Percentiles rank a stretch among this genome's conserved stretches.
These are phyloP conservation scores for Aethina tumida DNA, from an alignment of 1,140 invertebrate species.

Conservation along the genomic window DNA sequence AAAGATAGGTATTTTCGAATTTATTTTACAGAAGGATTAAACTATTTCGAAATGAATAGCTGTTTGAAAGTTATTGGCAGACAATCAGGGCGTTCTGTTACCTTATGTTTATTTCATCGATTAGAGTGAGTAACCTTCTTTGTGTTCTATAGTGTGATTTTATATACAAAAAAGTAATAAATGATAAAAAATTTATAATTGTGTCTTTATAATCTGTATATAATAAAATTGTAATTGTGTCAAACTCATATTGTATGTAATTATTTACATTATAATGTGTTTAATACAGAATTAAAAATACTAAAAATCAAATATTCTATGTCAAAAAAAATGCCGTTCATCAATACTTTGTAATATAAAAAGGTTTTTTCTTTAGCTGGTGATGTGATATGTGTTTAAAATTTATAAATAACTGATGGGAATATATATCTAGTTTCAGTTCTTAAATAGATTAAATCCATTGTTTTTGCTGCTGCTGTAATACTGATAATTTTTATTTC, in stretches of 20 bases:
- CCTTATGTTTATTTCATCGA: conserved; percentile 11
- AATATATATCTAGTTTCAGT: too few species aligned
- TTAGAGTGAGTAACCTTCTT: conserved; percentile 10
- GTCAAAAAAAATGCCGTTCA: too few species aligned
- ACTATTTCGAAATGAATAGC: conserved; percentile 1
- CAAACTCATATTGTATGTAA: conserved; percentile 11
- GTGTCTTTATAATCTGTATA: conserved; percentile 13
- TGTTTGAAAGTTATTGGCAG: conserved; percentile 19
- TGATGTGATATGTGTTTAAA: too few species aligned
- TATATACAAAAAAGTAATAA: conserved; percentile 13
- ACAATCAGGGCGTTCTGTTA: conserved; percentile 18
- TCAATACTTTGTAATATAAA: too few species aligned
- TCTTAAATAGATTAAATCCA: too few species aligned
- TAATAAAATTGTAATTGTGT: conserved; percentile 5
- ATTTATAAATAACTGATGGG: too few species aligned
- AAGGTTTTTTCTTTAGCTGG: too few species aligned
- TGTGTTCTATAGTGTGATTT: conserved; percentile 20
- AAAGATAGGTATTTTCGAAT: conserved; percentile 9
- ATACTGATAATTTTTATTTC: too few species aligned
- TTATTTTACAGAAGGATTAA: conserved; percentile 1
- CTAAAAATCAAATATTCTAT: too few species aligned
- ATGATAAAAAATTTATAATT: conserved; percentile 9
- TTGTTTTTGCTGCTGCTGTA: too few species aligned
- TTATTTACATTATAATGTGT: conserved; percentile 7
- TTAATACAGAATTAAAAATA: conserved; percentile 3